Evolutionary conservation across 2,113 vertebrate species (phyloP).

Genomic region (Columbina picui): DNA sequence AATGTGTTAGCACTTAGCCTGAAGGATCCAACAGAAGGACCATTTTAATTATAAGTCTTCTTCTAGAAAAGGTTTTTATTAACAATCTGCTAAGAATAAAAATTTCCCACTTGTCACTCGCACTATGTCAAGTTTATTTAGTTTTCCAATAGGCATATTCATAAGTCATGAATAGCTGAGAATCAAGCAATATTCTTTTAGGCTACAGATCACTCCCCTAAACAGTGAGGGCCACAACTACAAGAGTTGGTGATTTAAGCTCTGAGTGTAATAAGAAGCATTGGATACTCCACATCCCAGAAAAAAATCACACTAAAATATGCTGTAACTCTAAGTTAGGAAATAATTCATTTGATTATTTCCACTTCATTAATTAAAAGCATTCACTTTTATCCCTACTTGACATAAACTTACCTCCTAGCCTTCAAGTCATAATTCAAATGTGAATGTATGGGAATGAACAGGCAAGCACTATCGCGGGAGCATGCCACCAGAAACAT

Average conservation of each 20-base stretch:
- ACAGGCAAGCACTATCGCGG: not conserved
- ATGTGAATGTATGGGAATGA: not conserved
- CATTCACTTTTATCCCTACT: not conserved
- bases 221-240: not conserved
- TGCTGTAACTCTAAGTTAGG: not conserved
- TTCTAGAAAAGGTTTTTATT: not conserved
- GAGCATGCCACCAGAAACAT: not conserved
- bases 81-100: not conserved
- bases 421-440: not conserved
- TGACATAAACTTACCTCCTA: not conserved
- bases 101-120: not conserved
- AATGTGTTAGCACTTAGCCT: not conserved
- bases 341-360: not conserved
- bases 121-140: not conserved
- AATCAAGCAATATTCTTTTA: not conserved
- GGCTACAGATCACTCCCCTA: not conserved
- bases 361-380: not conserved
- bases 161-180: not conserved
- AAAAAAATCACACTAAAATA: not conserved
- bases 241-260: not conserved
- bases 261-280: not conserved
- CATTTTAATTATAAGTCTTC: not conserved
- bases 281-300: not conserved
- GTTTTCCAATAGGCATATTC: not conserved
- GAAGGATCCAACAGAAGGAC: not conserved